A percentile compares a stretch with the other conserved stretches of the same genome.
phyloP scores from a whole-genome alignment of 2,888 invertebrate species.

The Lymantria dispar region DNA sequence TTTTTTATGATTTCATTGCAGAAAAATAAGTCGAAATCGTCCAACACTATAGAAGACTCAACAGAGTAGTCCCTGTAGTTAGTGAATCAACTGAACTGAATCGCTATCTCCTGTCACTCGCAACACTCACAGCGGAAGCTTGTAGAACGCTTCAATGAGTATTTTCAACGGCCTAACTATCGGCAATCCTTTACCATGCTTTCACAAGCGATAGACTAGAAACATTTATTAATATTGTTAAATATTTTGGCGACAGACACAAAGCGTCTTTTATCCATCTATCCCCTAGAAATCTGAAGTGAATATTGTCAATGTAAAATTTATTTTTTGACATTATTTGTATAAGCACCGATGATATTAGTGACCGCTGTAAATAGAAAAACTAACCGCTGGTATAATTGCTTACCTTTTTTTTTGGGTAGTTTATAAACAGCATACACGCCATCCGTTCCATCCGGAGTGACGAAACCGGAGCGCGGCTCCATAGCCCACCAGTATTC shows the following conservation, averaged over 20 bases:
- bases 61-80: background rate
- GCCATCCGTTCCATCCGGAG: too few species aligned
- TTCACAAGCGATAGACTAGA: slow-evolving; percentile 69
- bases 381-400: too few species aligned
- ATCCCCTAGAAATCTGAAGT: slow-evolving; percentile 37
- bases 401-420: too few species aligned
- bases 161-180: slow-evolving; percentile 61
- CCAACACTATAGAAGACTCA: background rate
- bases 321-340: background rate
- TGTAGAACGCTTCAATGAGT: slow-evolving; percentile 49
- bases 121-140: slow-evolving; percentile 50
- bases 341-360: background rate
- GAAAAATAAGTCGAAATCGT: too few species aligned
- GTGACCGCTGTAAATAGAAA: too few species aligned
- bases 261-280: slow-evolving; percentile 45
- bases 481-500: too few species aligned
- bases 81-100: background rate
- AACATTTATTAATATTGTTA: slow-evolving; percentile 67
- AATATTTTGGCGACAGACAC: slow-evolving; percentile 66
- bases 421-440: too few species aligned
- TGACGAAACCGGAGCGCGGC: too few species aligned
- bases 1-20: too few species aligned
- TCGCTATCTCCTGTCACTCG: slow-evolving; percentile 32
- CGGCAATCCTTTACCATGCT: slow-evolving; percentile 76
- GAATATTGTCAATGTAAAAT: slow-evolving; percentile 10